Evolutionary conservation across 1,140 invertebrate genomes (phyloP), one percentile per base, ranked within the genome.

Genomic region (Bathynomus jamesi): DNA sequence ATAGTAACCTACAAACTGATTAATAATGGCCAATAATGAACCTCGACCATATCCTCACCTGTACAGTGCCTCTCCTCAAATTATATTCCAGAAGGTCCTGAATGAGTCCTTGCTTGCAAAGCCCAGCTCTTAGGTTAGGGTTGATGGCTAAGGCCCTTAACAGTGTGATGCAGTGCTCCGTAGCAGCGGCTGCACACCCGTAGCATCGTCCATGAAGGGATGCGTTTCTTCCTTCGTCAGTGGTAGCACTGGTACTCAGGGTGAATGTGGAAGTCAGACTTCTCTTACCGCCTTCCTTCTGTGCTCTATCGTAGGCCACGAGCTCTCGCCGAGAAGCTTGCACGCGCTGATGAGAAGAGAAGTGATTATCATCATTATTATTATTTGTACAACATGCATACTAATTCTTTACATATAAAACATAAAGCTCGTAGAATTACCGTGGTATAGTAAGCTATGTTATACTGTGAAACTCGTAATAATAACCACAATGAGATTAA

Each of bases 101-200:
- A 11, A 97, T 91, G 21, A 98, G 85, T 4, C 94, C 94, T 81
- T 94, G 89, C 61, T 88, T 87, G 80, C 93, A 95, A 0, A 97
- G 83, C 0, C 90, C 87, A 61, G 90, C 86, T 65, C 93, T 86
- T 28, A 93, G 90, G 5, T 87, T 86, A 4, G 86, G 85, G 79
- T 92, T 93, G 24, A 91, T 92, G 7, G 94, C 93, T 66, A 99
- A 84, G n/a, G 95, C 94, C 61, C 94, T 86, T 31, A 99, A 83
- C 24, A 98, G 80, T 4, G 94, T 97, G 3, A 98, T 85, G 83
- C 95, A 96, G 82, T 97, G 93, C 82, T 97, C 94, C 0, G 94
- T 92, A 8, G 93, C 92, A 13, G 91, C 87, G 28, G 90, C 86
- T 0, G 91, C 90, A 80, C 93, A 95, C 0, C 92, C 92, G 79